phyloP scores from a whole-genome alignment of 2,113 vertebrate species.

The Collichthys lucidus region DNA sequence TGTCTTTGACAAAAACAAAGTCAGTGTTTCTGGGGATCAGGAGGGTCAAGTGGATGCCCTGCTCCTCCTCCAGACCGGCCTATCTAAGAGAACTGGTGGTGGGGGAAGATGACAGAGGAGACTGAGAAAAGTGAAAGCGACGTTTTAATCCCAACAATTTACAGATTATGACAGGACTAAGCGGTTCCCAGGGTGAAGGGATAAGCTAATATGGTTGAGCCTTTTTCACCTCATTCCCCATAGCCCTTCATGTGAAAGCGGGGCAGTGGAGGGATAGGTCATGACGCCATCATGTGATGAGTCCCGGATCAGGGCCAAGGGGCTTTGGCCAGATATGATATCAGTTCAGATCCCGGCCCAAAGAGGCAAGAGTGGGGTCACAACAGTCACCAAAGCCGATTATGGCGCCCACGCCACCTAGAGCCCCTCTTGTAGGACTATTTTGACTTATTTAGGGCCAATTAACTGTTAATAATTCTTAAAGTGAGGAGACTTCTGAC shows the following conservation, averaged over 20 bases:
- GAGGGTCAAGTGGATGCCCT: conserved; percentile 23
- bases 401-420: conserved; percentile 67
- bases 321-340: conserved; percentile 78
- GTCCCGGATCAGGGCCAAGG: conserved; percentile 51
- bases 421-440: conserved; percentile 72
- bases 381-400: conserved; percentile 82
- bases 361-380: conserved; percentile 76
- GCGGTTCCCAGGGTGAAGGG: conserved; percentile 81
- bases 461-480: conserved; percentile 84
- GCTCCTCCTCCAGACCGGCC: conserved; percentile 11
- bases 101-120: conserved; percentile 40
- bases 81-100: not conserved
- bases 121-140: conserved; percentile 59
- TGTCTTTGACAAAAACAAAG: conserved; percentile 12
- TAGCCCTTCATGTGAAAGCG: conserved; percentile 74
- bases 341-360: conserved; percentile 76
- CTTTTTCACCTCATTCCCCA: conserved; percentile 74
- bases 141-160: conserved; percentile 70
- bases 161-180: conserved; percentile 72
- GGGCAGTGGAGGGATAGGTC: conserved; percentile 61
- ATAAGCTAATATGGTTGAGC: conserved; percentile 77
- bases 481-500: conserved; percentile 76
- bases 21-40: conserved; percentile 20
- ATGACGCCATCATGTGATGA: conserved; percentile 81
- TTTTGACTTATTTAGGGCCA: conserved; percentile 76